Conservation (phyloP, 1,140 invertebrate genomes). For the Apis dorsata region DNA sequence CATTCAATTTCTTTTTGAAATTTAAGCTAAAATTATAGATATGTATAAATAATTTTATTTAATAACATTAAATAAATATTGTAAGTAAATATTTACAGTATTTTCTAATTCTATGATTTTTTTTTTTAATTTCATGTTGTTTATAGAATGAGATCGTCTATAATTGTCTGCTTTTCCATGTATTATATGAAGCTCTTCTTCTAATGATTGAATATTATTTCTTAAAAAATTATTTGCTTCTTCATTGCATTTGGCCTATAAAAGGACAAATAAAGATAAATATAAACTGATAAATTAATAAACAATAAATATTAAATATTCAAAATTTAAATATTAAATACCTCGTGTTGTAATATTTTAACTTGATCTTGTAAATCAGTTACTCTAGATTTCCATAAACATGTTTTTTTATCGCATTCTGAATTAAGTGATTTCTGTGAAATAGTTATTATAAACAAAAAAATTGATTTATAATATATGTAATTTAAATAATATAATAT, state of each 20-base stretch:
- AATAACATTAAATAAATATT: not conserved
- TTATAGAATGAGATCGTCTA: conserved; percentile 54
- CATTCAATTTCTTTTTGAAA: conserved; percentile 65
- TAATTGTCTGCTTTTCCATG: conserved; percentile 63
- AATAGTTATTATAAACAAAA: conserved; percentile 6
- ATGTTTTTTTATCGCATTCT: conserved; percentile 61
- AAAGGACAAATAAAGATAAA: not conserved
- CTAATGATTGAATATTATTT: conserved; percentile 64
- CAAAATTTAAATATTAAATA: conserved; percentile 36
- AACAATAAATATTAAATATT: not conserved
- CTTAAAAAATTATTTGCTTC: conserved; percentile 68
- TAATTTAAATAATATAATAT: not conserved
- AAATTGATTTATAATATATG: not conserved
- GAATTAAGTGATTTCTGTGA: conserved; percentile 62
- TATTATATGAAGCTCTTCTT: conserved; percentile 63
- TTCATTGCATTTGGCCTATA: conserved; percentile 67
- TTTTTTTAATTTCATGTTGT: conserved; percentile 66
- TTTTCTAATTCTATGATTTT: conserved; percentile 70
- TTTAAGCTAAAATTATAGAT: conserved; percentile 63
- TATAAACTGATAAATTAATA: not conserved
- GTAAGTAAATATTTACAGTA: conserved; percentile 59
- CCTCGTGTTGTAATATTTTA: conserved; percentile 68
- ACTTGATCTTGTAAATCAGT: conserved; percentile 68
- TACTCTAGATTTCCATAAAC: conserved; percentile 59
- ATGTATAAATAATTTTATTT: not conserved